Percentiles rank a stretch among this genome's conserved stretches.
These are phyloP conservation scores for Andinoacara biseriatus DNA, from an alignment of 2,113 vertebrate genomes.

Conservation along the genomic window DNA sequence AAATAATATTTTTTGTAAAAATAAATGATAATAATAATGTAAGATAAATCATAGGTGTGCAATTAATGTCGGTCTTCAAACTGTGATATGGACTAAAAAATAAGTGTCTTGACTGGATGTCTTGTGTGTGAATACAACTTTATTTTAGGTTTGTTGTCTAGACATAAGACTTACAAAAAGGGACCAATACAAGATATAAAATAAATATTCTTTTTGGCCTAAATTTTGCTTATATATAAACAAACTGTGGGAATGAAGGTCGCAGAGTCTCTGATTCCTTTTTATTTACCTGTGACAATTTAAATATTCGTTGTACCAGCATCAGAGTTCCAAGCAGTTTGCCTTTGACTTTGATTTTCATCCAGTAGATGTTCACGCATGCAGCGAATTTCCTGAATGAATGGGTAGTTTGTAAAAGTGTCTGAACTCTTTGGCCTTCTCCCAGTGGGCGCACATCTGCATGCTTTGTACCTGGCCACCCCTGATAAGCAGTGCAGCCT, in stretches of 20 bases:
- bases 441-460: conserved; percentile 1
- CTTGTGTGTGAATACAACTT: background rate
- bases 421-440: background rate
- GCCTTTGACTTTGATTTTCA: background rate
- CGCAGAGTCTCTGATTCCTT: background rate
- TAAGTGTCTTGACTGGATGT: background rate
- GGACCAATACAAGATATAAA: background rate
- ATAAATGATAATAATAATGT: conserved; percentile 23
- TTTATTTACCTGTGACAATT: background rate
- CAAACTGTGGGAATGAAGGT: background rate
- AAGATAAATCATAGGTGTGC: conserved; percentile 54
- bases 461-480: background rate
- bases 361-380: background rate
- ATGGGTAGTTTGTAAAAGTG: background rate
- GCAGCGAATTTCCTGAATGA: background rate
- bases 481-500: conserved; percentile 30
- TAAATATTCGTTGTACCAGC: background rate
- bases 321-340: background rate
- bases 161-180: background rate
- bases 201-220: background rate
- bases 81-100: conserved; percentile 56
- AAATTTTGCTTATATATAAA: background rate
- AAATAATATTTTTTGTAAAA: conserved; percentile 79
- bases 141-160: background rate
- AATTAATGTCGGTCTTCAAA: conserved; percentile 61